Evolutionary conservation across 2,888 invertebrate species (phyloP).

Genomic region (Ennomos erosarius): DNA sequence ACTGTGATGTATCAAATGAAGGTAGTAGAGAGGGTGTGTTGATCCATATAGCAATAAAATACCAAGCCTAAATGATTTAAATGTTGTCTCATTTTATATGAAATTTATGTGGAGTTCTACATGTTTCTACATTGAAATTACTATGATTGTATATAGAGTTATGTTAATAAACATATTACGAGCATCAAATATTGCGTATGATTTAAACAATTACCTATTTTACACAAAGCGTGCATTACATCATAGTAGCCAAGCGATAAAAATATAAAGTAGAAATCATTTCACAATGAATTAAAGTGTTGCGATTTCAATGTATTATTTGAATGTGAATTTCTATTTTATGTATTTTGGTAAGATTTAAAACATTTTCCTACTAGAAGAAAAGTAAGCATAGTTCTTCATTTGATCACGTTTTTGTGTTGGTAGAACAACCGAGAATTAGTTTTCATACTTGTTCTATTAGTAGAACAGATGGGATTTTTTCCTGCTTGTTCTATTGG

Average conservation of each 20-base stretch:
- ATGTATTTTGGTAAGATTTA: conserved; percentile 41
- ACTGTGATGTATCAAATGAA: conserved; percentile 41
- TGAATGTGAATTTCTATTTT: conserved; percentile 40
- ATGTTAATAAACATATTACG: conserved; percentile 84
- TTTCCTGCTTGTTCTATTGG: too few species aligned
- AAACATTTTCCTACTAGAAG: conserved; percentile 3
- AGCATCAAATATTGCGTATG: conserved; percentile 59
- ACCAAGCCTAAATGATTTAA: conserved; percentile 69
- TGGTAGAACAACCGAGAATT: too few species aligned
- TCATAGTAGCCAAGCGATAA: conserved; percentile 24
- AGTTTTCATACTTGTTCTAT: too few species aligned
- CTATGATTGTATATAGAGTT: conserved; percentile 82
- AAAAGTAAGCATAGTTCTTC: too few species aligned
- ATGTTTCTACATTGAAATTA: conserved; percentile 80
- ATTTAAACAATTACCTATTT: conserved; percentile 42
- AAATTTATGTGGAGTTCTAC: conserved; percentile 77
- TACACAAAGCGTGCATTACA: conserved; percentile 3
- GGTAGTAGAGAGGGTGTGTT: conserved; percentile 43
- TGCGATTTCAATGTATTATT: conserved; percentile 29
- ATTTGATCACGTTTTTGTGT: too few species aligned
- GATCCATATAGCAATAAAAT: conserved; percentile 63
- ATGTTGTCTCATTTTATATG: conserved; percentile 72
- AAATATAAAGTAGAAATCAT: conserved; percentile 16
- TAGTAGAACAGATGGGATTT: too few species aligned
- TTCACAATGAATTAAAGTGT: conserved; percentile 15